Conservation (phyloP, 64 coral and sea anemone species). For the Acropora yongei region DNA sequence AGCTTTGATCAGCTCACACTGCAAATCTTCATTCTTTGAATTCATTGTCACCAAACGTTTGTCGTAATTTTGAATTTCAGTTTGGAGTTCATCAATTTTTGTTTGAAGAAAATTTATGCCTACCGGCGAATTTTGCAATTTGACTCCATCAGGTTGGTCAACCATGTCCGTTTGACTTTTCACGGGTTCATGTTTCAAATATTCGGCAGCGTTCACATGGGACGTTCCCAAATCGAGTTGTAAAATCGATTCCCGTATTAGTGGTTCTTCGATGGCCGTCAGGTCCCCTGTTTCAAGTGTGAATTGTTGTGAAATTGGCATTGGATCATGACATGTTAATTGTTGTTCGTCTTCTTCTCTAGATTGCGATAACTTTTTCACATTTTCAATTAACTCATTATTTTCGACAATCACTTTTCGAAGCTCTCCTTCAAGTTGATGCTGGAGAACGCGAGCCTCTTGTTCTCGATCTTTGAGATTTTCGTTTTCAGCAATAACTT, state of each 20-base stretch:
- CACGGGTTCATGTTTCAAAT: background rate
- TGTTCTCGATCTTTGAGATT: slow-evolving; percentile 55
- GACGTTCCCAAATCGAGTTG: background rate
- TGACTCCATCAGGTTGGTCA: background rate
- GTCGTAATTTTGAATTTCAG: background rate
- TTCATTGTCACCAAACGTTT: background rate
- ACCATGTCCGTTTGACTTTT: background rate
- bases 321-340: background rate
- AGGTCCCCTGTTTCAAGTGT: background rate
- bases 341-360: background rate
- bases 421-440: background rate
- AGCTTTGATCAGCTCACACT: background rate
- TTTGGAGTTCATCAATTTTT: background rate
- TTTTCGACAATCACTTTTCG: slow-evolving; percentile 28
- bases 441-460: slow-evolving; percentile 21
- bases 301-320: background rate
- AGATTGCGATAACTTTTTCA: background rate
- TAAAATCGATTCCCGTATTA: background rate
- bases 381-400: slow-evolving; percentile 25
- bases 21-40: slow-evolving; percentile 4
- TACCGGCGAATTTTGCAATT: background rate
- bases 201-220: background rate
- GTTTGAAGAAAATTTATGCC: background rate
- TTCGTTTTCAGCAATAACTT: slow-evolving; percentile 62
- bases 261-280: background rate